Conservation (phyloP, 2,888 invertebrate genomes). For the Melieria picta region DNA sequence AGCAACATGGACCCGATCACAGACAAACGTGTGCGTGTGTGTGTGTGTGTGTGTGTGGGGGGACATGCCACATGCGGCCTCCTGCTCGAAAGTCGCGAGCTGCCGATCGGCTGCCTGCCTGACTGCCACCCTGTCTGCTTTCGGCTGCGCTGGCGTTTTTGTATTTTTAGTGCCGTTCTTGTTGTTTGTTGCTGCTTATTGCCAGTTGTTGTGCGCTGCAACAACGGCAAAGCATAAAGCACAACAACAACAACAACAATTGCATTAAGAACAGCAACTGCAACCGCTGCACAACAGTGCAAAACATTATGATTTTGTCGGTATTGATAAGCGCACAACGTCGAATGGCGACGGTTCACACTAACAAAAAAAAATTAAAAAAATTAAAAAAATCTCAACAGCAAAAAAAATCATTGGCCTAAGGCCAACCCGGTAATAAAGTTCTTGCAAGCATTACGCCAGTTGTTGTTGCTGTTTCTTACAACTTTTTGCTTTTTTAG, state of each 20-base stretch:
- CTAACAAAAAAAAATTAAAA: too few relatives aligned
- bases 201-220: neutral
- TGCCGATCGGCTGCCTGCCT: neutral
- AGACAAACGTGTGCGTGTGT: too few relatives aligned
- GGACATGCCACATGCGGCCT: too few relatives aligned
- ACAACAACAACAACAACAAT: conserved; percentile 1
- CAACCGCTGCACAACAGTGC: too few relatives aligned
- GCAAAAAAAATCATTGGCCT: neutral
- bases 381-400: too few relatives aligned
- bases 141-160: conserved; percentile 21
- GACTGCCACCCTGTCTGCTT: neutral
- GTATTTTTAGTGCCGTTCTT: neutral
- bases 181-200: neutral
- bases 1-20: too few relatives aligned
- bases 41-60: too few relatives aligned
- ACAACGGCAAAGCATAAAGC: neutral
- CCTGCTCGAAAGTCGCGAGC: neutral
- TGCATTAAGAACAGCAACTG: neutral
- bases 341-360: too few relatives aligned
- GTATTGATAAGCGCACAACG: too few relatives aligned
- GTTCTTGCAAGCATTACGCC: neutral
- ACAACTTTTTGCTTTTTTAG: too few relatives aligned
- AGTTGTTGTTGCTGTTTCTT: too few relatives aligned
- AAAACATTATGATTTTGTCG: too few relatives aligned
- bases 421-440: conserved; percentile 3